These are phyloP conservation scores for Colletes collaris DNA, from an alignment of 2,888 invertebrate genomes.

Conservation along the genomic window DNA sequence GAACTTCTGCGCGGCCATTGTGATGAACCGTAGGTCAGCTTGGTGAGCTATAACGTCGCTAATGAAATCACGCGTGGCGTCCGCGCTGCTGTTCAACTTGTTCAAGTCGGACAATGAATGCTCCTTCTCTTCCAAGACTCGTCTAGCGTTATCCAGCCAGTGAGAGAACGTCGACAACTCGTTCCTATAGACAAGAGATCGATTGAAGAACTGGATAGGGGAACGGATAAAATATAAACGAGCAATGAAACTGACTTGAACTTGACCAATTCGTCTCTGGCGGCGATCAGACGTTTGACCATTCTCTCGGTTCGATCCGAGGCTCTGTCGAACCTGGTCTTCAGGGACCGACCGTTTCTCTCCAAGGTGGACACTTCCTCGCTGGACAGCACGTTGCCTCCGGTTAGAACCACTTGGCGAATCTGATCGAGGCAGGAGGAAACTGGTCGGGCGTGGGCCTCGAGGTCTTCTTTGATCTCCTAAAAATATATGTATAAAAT, in stretches of 20 bases:
- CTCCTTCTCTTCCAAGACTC: slow-evolving; percentile 93
- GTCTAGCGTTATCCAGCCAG: slow-evolving; percentile 93
- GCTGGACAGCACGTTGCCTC: slow-evolving; percentile 95
- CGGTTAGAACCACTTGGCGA: slow-evolving; percentile 94
- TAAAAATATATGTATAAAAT: slow-evolving; percentile 76
- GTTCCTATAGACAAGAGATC: slow-evolving; percentile 83
- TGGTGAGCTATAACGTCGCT: slow-evolving; percentile 98
- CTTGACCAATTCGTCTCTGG: slow-evolving; percentile 94
- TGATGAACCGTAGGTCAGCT: slow-evolving; percentile 97
- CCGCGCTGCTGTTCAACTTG: slow-evolving; percentile 88
- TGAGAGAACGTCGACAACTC: slow-evolving; percentile 92
- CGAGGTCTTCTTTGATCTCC: slow-evolving; percentile 95
- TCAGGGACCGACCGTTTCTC: slow-evolving; percentile 92
- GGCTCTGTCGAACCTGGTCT: slow-evolving; percentile 92
- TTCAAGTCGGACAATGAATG: slow-evolving; percentile 91
- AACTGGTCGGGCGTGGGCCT: slow-evolving; percentile 92
- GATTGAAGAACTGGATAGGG: too few species aligned
- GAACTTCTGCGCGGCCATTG: slow-evolving; percentile 98
- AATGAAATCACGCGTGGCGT: slow-evolving; percentile 94
- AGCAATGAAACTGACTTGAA: slow-evolving; percentile 85
- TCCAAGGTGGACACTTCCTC: slow-evolving; percentile 95
- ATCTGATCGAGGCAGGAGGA: slow-evolving; percentile 95
- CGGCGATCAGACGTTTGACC: slow-evolving; percentile 89
- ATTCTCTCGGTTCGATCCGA: slow-evolving; percentile 91
- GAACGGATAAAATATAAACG: too few species aligned